Evolutionary conservation across 2,113 vertebrate genomes (phyloP), one percentile per base, ranked within the genome.

Genomic region (Ctenodactylus gundi): DNA sequence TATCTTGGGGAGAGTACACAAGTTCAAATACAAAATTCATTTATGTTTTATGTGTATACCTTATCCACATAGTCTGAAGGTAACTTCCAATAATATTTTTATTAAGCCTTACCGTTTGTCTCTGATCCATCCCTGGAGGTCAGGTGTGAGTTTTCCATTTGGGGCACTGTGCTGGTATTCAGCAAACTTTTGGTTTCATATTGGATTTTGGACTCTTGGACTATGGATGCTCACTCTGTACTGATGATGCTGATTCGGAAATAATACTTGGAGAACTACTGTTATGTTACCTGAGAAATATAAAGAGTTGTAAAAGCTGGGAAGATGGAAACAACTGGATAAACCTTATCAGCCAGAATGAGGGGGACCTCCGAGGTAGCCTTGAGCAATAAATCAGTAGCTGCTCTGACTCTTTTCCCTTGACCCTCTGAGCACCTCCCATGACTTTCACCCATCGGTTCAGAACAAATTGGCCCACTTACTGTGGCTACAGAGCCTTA

Each of bases 401-500:
- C 65, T n/a, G 31, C 7, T 9, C 23, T 7, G 8, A 36, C 31
- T 84, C 2, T 3, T 11, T 55, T 23, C 17, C 1, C n/a, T 3
- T 46, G 65, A 17, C 6, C 23, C 27, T 31, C n/a, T 36, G 36
- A 60, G 29, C 53, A 29, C 27, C 21, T 10, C 0, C 41, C 53
- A 18, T 46, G 20, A 9, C n/a, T 64, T 57, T 62, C 1, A 39
- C 20, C 11, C 7, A 12, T 49, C 25, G 2, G 27, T 80, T 67
- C 49, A 90, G 11, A 8, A 67, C 62, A 65, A 41, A 29, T 41
- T 34, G 67, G 58, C 78, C 78, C 94, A 81, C 92, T 94, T 96
- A 62, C n/a, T 39, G 34, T 0, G 36, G 76, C 25, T 88, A 94
- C 97, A 88, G 85, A 39, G 92, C 90, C 67, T 93, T 29, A 92